Conservation (phyloP, 2,888 invertebrate species). For the Nysson spinosus region DNA sequence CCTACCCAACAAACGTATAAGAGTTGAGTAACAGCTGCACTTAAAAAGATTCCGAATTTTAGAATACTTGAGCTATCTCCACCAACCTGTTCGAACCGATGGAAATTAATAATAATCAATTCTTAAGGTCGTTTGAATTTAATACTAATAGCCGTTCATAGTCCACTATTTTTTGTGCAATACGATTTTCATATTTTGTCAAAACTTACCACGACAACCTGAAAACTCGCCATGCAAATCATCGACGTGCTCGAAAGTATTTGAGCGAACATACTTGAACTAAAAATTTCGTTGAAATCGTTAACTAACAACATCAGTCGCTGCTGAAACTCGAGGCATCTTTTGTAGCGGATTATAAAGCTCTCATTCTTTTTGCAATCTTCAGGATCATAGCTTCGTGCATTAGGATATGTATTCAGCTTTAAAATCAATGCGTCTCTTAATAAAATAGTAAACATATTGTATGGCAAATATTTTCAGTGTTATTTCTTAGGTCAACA, state of each 20-base stretch:
- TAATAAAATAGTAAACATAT: no score
- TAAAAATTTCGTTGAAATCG: conserved; percentile 61
- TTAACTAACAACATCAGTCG: conserved; percentile 53
- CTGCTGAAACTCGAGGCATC: conserved; percentile 61
- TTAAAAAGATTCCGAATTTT: conserved; percentile 62
- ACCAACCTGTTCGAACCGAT: conserved; percentile 52
- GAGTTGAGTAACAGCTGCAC: conserved; percentile 62
- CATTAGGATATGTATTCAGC: no score
- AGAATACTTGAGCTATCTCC: conserved; percentile 56
- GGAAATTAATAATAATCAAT: conserved; percentile 39
- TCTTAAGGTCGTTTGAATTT: no score
- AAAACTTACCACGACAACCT: conserved; percentile 60
- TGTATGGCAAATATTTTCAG: no score
- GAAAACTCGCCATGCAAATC: conserved; percentile 71
- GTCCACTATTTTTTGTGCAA: no score
- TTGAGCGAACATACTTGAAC: conserved; percentile 64
- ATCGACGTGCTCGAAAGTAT: conserved; percentile 66
- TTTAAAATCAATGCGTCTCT: no score
- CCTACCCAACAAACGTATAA: conserved; percentile 66
- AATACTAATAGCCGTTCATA: no score
- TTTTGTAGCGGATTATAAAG: conserved; percentile 47
- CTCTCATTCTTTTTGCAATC: conserved; percentile 16
- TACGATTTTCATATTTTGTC: conserved; percentile 12
- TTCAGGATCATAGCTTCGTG: no score
- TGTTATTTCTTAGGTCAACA: no score